A percentile compares a stretch with the other conserved stretches of the same genome.
phyloP scores from a whole-genome alignment of 2,797 vertebrate genomes.

The Argentina silus region DNA sequence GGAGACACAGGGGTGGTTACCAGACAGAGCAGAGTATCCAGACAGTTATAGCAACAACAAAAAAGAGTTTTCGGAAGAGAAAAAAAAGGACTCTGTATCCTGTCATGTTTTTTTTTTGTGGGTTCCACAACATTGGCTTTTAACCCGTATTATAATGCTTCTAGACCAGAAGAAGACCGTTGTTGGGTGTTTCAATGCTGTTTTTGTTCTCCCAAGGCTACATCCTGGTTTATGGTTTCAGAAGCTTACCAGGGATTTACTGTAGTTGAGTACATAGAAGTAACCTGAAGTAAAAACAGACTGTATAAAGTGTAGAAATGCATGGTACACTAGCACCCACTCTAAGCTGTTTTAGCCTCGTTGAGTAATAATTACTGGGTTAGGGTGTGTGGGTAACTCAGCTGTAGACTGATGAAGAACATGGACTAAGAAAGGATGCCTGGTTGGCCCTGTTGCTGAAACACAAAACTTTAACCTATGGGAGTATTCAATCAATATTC shows the following conservation, averaged over 20 bases:
- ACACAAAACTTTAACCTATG: background rate
- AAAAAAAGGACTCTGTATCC: slow-evolving; percentile 21
- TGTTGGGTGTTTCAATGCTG: background rate
- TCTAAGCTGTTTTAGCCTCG: slow-evolving; percentile 19
- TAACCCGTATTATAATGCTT: background rate
- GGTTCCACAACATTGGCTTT: background rate
- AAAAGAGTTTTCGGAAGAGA: slow-evolving; percentile 22
- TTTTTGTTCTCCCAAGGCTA: background rate
- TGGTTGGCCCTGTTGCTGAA: background rate
- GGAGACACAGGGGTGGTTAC: slow-evolving; percentile 25
- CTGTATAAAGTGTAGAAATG: slow-evolving; percentile 17
- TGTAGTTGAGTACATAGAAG: background rate
- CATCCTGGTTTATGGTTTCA: background rate
- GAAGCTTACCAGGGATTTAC: background rate
- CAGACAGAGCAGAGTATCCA: slow-evolving; percentile 26
- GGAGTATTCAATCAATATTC: background rate
- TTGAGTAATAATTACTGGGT: background rate
- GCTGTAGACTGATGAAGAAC: background rate
- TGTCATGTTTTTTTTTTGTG: background rate
- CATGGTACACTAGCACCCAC: slow-evolving; percentile 11
- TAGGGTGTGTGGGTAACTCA: background rate
- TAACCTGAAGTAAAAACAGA: slow-evolving; percentile 13
- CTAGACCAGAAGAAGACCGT: background rate
- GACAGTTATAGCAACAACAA: slow-evolving; percentile 46
- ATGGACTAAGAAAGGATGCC: background rate